A percentile compares a stretch with the other conserved stretches of the same genome.
Conservation (phyloP, 2,113 vertebrate genomes). For the Scartelaos histophorus region DNA sequence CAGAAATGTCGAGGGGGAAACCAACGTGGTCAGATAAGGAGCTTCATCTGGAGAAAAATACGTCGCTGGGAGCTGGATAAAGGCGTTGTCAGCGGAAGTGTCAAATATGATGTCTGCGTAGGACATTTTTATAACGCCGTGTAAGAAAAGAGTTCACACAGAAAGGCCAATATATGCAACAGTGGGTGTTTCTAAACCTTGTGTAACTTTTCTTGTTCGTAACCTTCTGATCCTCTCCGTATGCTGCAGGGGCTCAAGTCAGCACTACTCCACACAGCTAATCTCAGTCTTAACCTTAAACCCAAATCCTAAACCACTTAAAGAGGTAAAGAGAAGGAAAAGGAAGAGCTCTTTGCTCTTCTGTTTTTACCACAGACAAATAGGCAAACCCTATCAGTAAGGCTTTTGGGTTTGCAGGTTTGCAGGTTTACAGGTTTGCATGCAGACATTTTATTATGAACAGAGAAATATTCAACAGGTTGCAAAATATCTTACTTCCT, state of each 20-base stretch:
- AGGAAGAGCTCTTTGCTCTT: slow-evolving; percentile 12
- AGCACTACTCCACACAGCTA: slow-evolving; percentile 34
- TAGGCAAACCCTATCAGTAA: neutral
- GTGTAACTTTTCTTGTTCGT: neutral
- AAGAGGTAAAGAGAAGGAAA: slow-evolving; percentile 7
- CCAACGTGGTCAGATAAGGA: slow-evolving; percentile 44
- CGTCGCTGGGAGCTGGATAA: slow-evolving; percentile 15
- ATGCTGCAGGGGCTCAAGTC: neutral
- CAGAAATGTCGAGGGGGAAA: slow-evolving; percentile 45
- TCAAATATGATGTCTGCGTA: neutral
- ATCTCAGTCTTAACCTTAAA: slow-evolving; percentile 35
- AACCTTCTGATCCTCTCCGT: slow-evolving; percentile 1
- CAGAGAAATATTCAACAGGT: too few relatives aligned
- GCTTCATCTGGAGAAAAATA: slow-evolving; percentile 1
- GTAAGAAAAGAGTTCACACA: neutral
- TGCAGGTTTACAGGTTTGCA: too few relatives aligned
- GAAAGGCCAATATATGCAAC: neutral
- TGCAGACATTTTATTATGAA: too few relatives aligned
- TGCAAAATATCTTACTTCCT: too few relatives aligned
- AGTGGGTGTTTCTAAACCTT: neutral
- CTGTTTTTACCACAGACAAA: neutral
- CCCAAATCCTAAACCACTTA: slow-evolving; percentile 58
- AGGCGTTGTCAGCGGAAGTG: slow-evolving; percentile 33
- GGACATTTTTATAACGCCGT: slow-evolving; percentile 2
- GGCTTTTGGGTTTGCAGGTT: too few relatives aligned